These are phyloP conservation scores for Cephalotes varians DNA, from an alignment of 2,888 invertebrate genomes.

Conservation along the genomic window DNA sequence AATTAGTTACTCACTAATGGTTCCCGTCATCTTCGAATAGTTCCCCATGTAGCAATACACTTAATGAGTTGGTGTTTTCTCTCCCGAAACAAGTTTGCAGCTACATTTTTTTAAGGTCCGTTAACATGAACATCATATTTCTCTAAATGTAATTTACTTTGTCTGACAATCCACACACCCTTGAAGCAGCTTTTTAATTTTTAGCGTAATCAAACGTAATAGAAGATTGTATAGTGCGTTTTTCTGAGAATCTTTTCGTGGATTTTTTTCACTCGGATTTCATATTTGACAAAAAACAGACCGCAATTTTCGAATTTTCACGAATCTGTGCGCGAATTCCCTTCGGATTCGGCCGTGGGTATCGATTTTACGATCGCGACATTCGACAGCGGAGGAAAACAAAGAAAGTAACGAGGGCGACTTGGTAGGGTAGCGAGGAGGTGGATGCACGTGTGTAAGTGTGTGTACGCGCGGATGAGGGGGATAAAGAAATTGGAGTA, in stretches of 20 bases:
- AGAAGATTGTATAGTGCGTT: not conserved
- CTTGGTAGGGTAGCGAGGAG: not conserved
- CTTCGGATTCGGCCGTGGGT: conserved; percentile 17
- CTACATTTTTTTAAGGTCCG: conserved; percentile 17
- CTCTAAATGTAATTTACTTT: not conserved
- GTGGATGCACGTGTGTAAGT: not conserved
- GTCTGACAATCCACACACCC: not conserved
- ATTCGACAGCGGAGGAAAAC: conserved; percentile 49
- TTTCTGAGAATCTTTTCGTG: not conserved
- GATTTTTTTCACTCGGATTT: not conserved
- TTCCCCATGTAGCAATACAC: conserved; percentile 53
- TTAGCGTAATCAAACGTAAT: not conserved
- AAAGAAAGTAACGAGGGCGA: conserved; percentile 49
- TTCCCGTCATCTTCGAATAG: conserved; percentile 53
- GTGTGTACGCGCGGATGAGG: not conserved
- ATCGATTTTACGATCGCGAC: conserved; percentile 59
- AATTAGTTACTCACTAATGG: conserved; percentile 55
- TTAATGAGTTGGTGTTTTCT: conserved; percentile 51
- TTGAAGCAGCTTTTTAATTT: not conserved
- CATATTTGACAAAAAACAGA: not conserved
- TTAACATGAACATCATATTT: conserved; percentile 23
- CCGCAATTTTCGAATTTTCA: not conserved
- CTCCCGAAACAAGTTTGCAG: conserved; percentile 22
- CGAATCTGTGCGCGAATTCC: conserved; percentile 37
- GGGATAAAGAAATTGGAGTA: conserved; percentile 51